Percentiles rank a stretch among this genome's conserved stretches.
These are phyloP conservation scores for Centropyge bicolor DNA, from an alignment of 2,797 vertebrate genomes.

Conservation along the genomic window DNA sequence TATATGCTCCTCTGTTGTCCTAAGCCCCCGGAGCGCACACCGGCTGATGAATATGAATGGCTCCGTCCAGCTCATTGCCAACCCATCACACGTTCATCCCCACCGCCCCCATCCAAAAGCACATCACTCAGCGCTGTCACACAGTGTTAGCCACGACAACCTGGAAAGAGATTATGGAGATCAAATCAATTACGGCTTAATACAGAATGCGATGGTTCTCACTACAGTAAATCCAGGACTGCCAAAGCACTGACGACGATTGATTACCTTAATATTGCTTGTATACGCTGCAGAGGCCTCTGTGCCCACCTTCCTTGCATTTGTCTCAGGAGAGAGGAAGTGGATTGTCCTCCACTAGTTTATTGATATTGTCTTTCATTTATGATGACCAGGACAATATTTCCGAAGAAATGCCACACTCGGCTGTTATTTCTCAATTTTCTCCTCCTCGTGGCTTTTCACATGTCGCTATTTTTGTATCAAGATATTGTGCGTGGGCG, in stretches of 20 bases:
- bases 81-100: conserved; percentile 73
- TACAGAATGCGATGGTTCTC: conserved; percentile 82
- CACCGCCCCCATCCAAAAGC: conserved; percentile 73
- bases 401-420: conserved; percentile 51
- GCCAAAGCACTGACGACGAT: conserved; percentile 84
- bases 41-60: conserved; percentile 80
- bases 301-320: conserved; percentile 55
- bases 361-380: conserved; percentile 80
- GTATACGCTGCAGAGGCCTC: conserved; percentile 70
- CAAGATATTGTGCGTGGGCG: neutral
- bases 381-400: conserved; percentile 71
- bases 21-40: conserved; percentile 49
- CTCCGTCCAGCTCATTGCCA: conserved; percentile 69
- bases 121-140: conserved; percentile 87
- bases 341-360: conserved; percentile 73
- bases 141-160: conserved; percentile 85
- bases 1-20: conserved; percentile 62
- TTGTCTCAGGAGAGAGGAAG: conserved; percentile 74
- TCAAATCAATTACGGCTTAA: conserved; percentile 90
- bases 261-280: conserved; percentile 85
- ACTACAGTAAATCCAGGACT: conserved; percentile 83
- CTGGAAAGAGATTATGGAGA: conserved; percentile 87
- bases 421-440: conserved; percentile 56
- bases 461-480: conserved; percentile 36
- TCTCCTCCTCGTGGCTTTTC: conserved; percentile 31